Evolutionary conservation across 2,113 vertebrate genomes (phyloP), one percentile per base, ranked within the genome.

Genomic region (Gila orcuttii): DNA sequence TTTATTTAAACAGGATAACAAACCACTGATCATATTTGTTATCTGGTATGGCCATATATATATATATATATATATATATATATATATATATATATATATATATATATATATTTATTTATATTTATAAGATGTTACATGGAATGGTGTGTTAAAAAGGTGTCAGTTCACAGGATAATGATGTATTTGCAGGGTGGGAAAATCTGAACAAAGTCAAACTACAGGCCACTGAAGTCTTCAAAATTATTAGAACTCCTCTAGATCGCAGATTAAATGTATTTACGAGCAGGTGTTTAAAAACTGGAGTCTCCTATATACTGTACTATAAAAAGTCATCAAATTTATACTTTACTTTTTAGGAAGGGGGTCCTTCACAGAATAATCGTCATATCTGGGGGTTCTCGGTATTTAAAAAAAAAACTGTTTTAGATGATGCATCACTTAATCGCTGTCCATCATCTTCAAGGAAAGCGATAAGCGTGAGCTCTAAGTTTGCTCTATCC

Each of bases 371-470:
- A 9, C 50, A 21, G 47, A 17, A 33, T 50, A 4, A 74, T 74
- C 21, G 45, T 74, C 71, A 47, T 7, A 74, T 36, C 31, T 69
- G 31, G 31, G 11, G 15, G 19, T 79, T 25, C 52, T 36, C 8
- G 15, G 52, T 21, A 59, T 59, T 19, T 59, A 13, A 52, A 76
- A 4, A 13, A 7, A 52, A 76, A 4, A 6, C 6, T 0, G 28
- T 86, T 82, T 82, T 78, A 83, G 71, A 88, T 50, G 23, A 78
- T 31, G 28, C 50, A 19, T 75, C 42, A 59, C 83, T 86, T 87
- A 89, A 74, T 84, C 78, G 77, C 85, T 86, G 66, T 86, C 80
- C 84, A 60, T 84, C 80, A 79, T 71, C 68, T 82, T 83, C 83
- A 31, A 36, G 50, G 55, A 77, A 73, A 79, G 71, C 66, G 1